These are phyloP conservation scores for Puffinus mauretanicus DNA, from an alignment of 2,113 vertebrate species.

Conservation along the genomic window DNA sequence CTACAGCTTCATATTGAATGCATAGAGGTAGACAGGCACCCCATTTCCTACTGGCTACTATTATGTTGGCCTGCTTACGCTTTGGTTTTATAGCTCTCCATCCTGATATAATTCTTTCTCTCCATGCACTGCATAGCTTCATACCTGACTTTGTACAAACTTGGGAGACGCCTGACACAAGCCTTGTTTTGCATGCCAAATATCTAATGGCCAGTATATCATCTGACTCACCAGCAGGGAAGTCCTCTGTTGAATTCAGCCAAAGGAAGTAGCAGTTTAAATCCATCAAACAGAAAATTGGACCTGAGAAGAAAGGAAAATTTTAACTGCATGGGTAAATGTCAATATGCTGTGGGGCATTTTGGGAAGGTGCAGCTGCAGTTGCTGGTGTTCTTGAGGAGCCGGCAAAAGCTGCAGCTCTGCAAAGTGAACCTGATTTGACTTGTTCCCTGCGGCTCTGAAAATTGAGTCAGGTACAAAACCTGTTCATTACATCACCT, in stretches of 20 bases:
- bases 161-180: background rate
- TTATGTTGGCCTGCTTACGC: background rate
- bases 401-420: background rate
- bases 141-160: background rate
- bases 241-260: background rate
- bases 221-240: background rate
- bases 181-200: background rate
- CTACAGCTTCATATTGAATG: background rate
- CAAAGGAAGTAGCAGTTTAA: background rate
- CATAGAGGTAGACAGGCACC: background rate
- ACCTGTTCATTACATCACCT: constrained; percentile 12
- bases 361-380: background rate
- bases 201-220: background rate
- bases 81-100: background rate
- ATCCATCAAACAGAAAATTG: background rate
- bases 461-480: background rate
- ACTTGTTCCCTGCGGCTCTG: background rate
- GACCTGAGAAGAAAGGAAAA: background rate
- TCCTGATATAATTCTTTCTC: background rate
- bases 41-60: background rate
- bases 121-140: background rate
- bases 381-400: background rate
- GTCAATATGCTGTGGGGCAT: background rate
- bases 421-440: constrained; percentile 16
- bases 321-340: background rate